Evolutionary conservation across 2,888 invertebrate species (phyloP).

Genomic region (Aphidius colemani): DNA sequence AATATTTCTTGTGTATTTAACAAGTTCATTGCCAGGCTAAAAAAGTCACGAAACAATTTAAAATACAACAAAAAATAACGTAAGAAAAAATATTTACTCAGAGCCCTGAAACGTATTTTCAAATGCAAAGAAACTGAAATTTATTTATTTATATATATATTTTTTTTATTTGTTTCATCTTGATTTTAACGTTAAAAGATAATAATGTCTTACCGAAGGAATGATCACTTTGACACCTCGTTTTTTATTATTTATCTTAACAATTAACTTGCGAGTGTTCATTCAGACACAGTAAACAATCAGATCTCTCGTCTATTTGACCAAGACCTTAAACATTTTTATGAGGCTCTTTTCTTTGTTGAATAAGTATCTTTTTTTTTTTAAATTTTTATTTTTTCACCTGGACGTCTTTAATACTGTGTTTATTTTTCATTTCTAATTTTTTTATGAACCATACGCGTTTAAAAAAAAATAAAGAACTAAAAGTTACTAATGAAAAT

Average conservation of each 20-base stretch:
- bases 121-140: background rate
- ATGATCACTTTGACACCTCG: slow-evolving; percentile 27
- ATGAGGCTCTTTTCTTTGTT: slow-evolving; percentile 37
- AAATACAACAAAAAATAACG: no score
- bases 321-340: slow-evolving; percentile 45
- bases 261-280: slow-evolving; percentile 43
- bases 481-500: no score
- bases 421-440: background rate
- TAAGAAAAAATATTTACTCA: no score
- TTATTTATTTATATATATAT: background rate
- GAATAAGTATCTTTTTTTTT: background rate
- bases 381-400: background rate
- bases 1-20: no score
- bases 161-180: background rate
- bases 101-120: no score
- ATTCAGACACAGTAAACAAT: slow-evolving; percentile 40
- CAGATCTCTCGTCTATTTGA: slow-evolving; percentile 46
- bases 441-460: no score
- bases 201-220: slow-evolving; percentile 20
- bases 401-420: background rate
- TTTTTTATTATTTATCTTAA: slow-evolving; percentile 37
- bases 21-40: no score
- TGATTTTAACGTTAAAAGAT: background rate
- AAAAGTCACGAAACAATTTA: no score
- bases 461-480: no score